phyloP scores from a whole-genome alignment of 2,888 invertebrate genomes.

The Latrodectus elegans region DNA sequence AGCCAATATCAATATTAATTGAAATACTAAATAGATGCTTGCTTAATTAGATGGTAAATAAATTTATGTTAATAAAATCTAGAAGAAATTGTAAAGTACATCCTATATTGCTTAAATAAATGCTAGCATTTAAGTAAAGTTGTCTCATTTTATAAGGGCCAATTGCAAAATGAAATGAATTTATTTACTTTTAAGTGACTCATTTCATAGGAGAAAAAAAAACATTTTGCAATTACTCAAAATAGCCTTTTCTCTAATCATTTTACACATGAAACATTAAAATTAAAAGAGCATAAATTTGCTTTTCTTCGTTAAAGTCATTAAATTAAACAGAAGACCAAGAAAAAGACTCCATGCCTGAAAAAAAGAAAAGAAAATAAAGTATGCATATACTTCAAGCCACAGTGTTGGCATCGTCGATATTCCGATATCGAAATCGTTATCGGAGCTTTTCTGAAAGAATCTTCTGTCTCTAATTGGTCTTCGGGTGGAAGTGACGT shows the following conservation, averaged over 20 bases:
- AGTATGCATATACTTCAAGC: neutral
- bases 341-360: neutral
- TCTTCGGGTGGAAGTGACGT: conserved; percentile 57
- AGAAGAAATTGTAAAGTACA: too few species aligned
- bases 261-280: conserved; percentile 4
- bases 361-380: conserved; percentile 16
- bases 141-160: too few species aligned
- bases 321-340: conserved; percentile 33
- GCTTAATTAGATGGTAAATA: too few species aligned
- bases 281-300: conserved; percentile 16
- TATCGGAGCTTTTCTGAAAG: conserved; percentile 41
- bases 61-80: too few species aligned
- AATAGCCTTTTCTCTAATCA: too few species aligned
- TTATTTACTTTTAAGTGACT: neutral
- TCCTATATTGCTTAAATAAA: too few species aligned
- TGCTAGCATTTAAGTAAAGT: too few species aligned
- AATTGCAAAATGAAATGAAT: too few species aligned
- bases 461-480: conserved; percentile 53
- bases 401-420: conserved; percentile 14
- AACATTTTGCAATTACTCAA: neutral
- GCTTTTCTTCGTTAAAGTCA: conserved; percentile 12
- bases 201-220: neutral
- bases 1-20: too few species aligned
- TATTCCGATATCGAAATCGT: conserved; percentile 35
- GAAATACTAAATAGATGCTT: too few species aligned